Evolutionary conservation across 2,113 vertebrate genomes (phyloP).

Genomic region (Lagopus leucura): DNA sequence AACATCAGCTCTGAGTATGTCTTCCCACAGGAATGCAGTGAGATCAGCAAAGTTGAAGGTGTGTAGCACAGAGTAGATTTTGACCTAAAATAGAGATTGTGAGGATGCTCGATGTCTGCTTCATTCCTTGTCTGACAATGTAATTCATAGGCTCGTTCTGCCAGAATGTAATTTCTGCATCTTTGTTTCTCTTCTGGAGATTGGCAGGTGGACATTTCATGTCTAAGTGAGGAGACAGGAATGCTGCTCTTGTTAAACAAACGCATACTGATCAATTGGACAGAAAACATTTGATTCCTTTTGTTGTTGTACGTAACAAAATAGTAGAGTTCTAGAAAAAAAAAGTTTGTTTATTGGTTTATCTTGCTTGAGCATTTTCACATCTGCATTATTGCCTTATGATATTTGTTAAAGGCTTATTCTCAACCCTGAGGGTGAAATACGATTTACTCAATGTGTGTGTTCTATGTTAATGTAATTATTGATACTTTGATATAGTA

Average conservation of each 20-base stretch:
- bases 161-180: neutral
- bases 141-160: neutral
- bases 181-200: neutral
- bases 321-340: neutral
- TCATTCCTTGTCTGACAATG: neutral
- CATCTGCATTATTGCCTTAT: neutral
- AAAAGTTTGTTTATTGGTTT: neutral
- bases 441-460: rapidly evolving
- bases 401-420: neutral
- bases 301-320: neutral
- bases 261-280: neutral
- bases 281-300: neutral
- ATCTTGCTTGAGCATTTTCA: neutral
- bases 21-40: neutral
- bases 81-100: neutral
- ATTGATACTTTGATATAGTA: neutral
- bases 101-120: neutral
- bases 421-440: neutral
- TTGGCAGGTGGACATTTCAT: neutral
- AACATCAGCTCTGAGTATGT: neutral
- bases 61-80: neutral
- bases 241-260: neutral
- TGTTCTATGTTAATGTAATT: neutral
- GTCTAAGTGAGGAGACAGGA: rapidly evolving
- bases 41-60: neutral